These are phyloP conservation scores for Lacerta bilineata DNA, from an alignment of 2,797 vertebrate genomes.

Conservation along the genomic window DNA sequence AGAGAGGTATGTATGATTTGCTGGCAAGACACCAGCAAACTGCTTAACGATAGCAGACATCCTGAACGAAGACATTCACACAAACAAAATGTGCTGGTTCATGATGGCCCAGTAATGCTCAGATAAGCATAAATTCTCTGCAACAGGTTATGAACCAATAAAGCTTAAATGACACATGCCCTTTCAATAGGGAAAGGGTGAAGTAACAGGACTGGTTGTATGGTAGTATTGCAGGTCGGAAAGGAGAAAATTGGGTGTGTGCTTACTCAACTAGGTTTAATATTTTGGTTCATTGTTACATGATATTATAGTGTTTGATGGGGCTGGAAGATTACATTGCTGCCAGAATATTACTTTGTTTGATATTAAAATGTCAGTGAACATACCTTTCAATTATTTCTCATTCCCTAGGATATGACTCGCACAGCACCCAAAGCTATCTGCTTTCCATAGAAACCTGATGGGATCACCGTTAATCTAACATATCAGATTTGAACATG, in stretches of 20 bases:
- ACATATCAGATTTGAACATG: conserved; percentile 48
- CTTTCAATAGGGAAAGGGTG: conserved; percentile 20
- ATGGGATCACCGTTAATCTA: conserved; percentile 54
- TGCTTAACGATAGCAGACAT: conserved; percentile 31
- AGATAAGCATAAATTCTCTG: conserved; percentile 57
- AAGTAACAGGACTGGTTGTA: conserved; percentile 47
- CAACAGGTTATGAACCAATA: conserved; percentile 43
- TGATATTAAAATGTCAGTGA: conserved; percentile 72
- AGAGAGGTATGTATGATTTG: neutral
- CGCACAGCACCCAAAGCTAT: conserved; percentile 24
- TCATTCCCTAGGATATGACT: conserved; percentile 39
- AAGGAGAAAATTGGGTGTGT: conserved; percentile 57
- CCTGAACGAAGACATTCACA: conserved; percentile 28
- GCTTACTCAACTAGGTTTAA: conserved; percentile 57
- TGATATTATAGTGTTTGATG: conserved; percentile 61
- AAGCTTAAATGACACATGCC: conserved; percentile 30
- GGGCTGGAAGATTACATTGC: conserved; percentile 61
- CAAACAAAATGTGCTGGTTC: conserved; percentile 1
- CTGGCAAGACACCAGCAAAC: conserved; percentile 29
- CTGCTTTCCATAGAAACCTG: conserved; percentile 54
- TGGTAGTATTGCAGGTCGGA: conserved; percentile 36
- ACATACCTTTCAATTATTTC: conserved; percentile 69
- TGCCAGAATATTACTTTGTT: conserved; percentile 65
- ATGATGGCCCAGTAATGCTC: conserved; percentile 27
- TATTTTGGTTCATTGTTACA: conserved; percentile 58